These are phyloP conservation scores for Nephrocerus scutellatus DNA, from an alignment of 2,888 invertebrate species.

Conservation along the genomic window DNA sequence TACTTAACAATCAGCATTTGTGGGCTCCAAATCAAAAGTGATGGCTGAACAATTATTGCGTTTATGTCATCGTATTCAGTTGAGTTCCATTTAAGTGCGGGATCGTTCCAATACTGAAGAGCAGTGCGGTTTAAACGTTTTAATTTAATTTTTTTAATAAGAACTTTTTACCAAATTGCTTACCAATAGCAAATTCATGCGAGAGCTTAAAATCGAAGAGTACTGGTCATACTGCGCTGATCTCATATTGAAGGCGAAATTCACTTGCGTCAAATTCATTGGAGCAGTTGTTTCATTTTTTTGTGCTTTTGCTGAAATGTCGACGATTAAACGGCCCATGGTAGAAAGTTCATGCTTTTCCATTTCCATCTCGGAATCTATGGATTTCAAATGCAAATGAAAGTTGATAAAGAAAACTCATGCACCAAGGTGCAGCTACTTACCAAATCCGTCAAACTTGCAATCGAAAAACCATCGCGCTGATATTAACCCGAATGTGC, in stretches of 20 bases:
- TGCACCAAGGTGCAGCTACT: slow-evolving; percentile 11
- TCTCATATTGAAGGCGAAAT: slow-evolving; percentile 35
- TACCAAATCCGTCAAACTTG: slow-evolving; percentile 36
- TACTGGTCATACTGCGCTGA: slow-evolving; percentile 35
- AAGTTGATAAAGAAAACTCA: not conserved
- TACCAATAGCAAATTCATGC: slow-evolving; percentile 47
- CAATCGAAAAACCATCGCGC: slow-evolving; percentile 67
- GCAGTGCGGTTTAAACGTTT: slow-evolving; percentile 9
- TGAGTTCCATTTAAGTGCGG: slow-evolving; percentile 56
- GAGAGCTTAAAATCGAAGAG: slow-evolving; percentile 33
- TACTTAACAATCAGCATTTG: slow-evolving; percentile 35
- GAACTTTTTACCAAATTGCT: slow-evolving; percentile 24
- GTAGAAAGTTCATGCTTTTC: slow-evolving; percentile 41
- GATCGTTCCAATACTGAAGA: slow-evolving; percentile 58
- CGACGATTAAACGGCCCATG: slow-evolving; percentile 51
- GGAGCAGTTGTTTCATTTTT: slow-evolving; percentile 48
- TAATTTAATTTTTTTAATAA: slow-evolving; percentile 10
- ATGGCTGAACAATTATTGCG: slow-evolving; percentile 26
- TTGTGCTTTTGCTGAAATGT: slow-evolving; percentile 46
- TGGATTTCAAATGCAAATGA: not conserved
- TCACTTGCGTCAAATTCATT: slow-evolving; percentile 26
- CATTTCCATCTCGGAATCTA: slow-evolving; percentile 33
- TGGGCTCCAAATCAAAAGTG: slow-evolving; percentile 36
- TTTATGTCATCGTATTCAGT: slow-evolving; percentile 51
- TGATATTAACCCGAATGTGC: slow-evolving; percentile 59